A percentile compares a stretch with the other conserved stretches of the same genome.
phyloP scores from a whole-genome alignment of 2,888 invertebrate genomes.

The Parnassius smintheus region DNA sequence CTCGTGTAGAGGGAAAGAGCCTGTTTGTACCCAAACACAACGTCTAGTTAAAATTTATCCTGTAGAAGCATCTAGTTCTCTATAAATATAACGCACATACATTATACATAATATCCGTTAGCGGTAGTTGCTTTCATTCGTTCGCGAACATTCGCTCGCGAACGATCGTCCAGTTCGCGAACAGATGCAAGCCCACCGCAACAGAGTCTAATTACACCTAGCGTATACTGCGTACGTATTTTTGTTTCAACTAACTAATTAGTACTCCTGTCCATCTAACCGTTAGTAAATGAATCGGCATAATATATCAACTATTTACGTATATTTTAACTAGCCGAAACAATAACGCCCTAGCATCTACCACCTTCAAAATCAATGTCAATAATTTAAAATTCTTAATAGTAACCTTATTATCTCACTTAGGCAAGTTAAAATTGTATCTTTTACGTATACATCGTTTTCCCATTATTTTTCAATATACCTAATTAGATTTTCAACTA shows the following conservation, averaged over 20 bases:
- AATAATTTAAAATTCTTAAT: constrained; percentile 79
- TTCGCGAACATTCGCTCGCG: background rate
- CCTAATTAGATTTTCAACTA: constrained; percentile 71
- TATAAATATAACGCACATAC: constrained; percentile 67
- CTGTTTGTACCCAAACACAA: constrained; percentile 54
- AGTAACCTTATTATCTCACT: constrained; percentile 75
- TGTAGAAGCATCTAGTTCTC: constrained; percentile 71
- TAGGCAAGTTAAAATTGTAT: constrained; percentile 81
- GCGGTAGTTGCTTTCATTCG: constrained; percentile 31
- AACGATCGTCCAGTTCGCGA: background rate
- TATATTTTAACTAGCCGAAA: constrained; percentile 72
- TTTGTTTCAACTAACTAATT: constrained; percentile 69
- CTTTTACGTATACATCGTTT: constrained; percentile 80
- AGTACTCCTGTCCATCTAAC: constrained; percentile 55
- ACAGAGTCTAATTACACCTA: constrained; percentile 59
- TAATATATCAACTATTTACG: constrained; percentile 68
- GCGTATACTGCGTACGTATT: constrained; percentile 79
- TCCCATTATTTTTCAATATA: constrained; percentile 67
- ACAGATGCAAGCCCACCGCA: background rate
- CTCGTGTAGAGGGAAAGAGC: constrained; percentile 47
- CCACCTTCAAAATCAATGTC: constrained; percentile 73
- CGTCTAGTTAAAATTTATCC: constrained; percentile 55
- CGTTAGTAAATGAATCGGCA: constrained; percentile 54
- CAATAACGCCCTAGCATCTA: constrained; percentile 73
- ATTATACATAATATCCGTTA: constrained; percentile 44